Base-by-base conservation (phyloP, 2,888 invertebrate species). In the Megastigmus dorsalis region DNA sequence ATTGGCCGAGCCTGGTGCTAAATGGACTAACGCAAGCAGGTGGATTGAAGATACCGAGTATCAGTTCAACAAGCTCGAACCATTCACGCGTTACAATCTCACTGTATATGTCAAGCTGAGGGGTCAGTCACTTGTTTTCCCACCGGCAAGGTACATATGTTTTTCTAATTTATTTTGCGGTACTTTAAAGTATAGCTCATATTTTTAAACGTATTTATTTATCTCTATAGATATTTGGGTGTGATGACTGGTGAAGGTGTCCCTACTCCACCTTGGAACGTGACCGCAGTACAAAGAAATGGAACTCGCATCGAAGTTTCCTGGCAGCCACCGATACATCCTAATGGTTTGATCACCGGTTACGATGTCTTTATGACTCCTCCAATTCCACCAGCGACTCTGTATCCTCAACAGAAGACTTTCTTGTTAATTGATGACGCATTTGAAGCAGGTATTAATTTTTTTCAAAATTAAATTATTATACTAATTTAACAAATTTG, bases 1-100 rank as follows among this genome's bases (percentile, higher is more conserved):
- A 0, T 90, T 90, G 79, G 89, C 89, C 0, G 85, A 84, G 4
- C 78, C 83, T 3, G 85, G 86, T 2, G 89, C 90, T 2, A 89
- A 90, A 57, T 94, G 94, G 92, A 87, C 81, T 1, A 92, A 92
- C 82, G 88, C 89, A 33, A 88, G 88, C 0, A 79, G 82, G 0
- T 95, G 95, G 95, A 92, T 90, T 3, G 89, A 90, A 28, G 90
- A 91, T 3, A 90, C 90, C 4, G 90, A 89, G 69, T 91, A 89
- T 84, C 90, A 90, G 50, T 95, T 95, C 81, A 90, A 89, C 0
- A 86, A 91, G 65, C 88, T 96, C 55, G 89, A 91, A 75, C 92
- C 95, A 0, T 94, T 89, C 81, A 95, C 95, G 0, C 89, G 90
- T n/a, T 96, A 96, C 84, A 95, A 95, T 79, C 90, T 95, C 74